phyloP scores from a whole-genome alignment of 2,797 vertebrate species.

The Cottoperca gobio region DNA sequence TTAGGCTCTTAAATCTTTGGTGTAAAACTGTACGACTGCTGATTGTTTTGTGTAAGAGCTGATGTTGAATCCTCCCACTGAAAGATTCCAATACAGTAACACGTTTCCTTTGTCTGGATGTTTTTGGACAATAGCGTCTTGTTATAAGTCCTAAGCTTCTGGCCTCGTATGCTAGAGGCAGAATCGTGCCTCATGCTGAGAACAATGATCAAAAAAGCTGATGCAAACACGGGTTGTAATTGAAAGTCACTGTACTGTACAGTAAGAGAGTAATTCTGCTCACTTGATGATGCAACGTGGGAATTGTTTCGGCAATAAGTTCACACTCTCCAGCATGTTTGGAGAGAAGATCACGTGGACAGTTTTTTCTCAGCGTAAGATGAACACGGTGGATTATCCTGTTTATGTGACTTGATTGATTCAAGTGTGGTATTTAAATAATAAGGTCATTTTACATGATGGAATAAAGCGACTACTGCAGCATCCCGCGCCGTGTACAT shows the following conservation, averaged over 20 bases:
- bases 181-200: conserved; percentile 40
- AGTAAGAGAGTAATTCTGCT: conserved; percentile 56
- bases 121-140: conserved; percentile 18
- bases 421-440: not conserved
- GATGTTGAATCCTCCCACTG: not conserved
- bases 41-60: conserved; percentile 15
- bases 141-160: conserved; percentile 20
- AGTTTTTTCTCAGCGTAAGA: not conserved
- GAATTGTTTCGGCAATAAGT: conserved; percentile 63
- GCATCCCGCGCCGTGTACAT: not conserved
- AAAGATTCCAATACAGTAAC: not conserved
- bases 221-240: conserved; percentile 65
- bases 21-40: not conserved
- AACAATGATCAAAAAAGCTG: conserved; percentile 70
- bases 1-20: not conserved
- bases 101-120: not conserved
- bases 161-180: conserved; percentile 36
- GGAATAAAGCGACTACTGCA: not conserved
- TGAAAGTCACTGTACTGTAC: conserved; percentile 48
- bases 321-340: conserved; percentile 21
- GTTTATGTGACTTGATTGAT: not conserved
- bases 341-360: not conserved
- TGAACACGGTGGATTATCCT: not conserved
- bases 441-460: not conserved
- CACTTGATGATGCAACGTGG: conserved; percentile 66